Evolutionary conservation across 2,113 vertebrate species (phyloP).

Genomic region (Sebastes fasciatus): DNA sequence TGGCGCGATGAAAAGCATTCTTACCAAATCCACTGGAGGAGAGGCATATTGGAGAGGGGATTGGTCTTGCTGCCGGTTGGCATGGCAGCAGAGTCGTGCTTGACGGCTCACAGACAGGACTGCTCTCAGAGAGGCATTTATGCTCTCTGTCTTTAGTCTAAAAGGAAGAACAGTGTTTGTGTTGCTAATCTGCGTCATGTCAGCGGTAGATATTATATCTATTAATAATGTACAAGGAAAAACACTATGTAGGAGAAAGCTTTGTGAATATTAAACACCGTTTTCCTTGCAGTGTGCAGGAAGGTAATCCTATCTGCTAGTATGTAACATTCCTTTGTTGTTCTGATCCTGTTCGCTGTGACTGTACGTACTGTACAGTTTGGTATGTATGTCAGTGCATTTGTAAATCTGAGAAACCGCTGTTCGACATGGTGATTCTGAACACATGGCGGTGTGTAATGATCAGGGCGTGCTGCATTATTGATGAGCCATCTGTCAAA

Average conservation of each 20-base stretch:
- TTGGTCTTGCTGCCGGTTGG: conserved; percentile 68
- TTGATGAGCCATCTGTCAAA: conserved; percentile 79
- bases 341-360: background rate
- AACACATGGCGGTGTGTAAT: conserved; percentile 69
- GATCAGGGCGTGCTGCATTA: conserved; percentile 75
- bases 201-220: conserved; percentile 24
- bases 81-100: conserved; percentile 76
- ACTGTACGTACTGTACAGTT: conserved; percentile 39
- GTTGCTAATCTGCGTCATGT: conserved; percentile 50
- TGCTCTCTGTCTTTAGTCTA: conserved; percentile 36
- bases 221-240: conserved; percentile 50
- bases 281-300: background rate
- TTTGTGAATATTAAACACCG: conserved; percentile 42
- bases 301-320: background rate
- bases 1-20: conserved; percentile 71
- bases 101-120: conserved; percentile 54
- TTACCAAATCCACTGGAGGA: conserved; percentile 74
- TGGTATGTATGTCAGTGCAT: conserved; percentile 49
- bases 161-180: conserved; percentile 40
- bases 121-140: conserved; percentile 52
- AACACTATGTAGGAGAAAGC: conserved; percentile 20
- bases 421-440: conserved; percentile 59
- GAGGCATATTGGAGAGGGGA: conserved; percentile 65
- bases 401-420: conserved; percentile 63
- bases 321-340: background rate